Percentiles rank a stretch among this genome's conserved stretches.
Evolutionary conservation across 2,113 vertebrate genomes (phyloP).

Genomic region (Sphyrna mokarran): DNA sequence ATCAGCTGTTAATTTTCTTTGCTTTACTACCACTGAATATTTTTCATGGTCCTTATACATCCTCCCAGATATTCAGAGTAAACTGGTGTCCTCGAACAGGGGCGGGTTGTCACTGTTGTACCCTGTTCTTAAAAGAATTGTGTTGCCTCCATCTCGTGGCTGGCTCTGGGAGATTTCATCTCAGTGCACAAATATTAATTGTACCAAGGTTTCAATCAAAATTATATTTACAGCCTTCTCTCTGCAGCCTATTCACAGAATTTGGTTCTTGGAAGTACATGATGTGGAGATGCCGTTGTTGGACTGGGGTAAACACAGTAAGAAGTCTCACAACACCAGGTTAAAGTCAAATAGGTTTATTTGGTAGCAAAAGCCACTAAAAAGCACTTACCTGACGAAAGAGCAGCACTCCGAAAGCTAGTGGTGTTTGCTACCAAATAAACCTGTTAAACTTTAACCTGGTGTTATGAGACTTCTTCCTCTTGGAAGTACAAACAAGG

Average conservation of each 20-base stretch:
- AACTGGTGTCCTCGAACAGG: not conserved
- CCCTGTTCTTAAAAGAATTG: not conserved
- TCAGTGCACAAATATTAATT: not conserved
- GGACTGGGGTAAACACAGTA: too few species aligned
- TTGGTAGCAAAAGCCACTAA: too few species aligned
- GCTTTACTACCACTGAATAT: not conserved
- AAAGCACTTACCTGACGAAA: too few species aligned
- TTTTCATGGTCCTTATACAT: not conserved
- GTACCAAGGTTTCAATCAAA: not conserved
- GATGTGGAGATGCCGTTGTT: too few species aligned
- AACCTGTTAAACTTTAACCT: too few species aligned
- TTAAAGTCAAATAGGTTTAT: too few species aligned
- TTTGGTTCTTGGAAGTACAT: not conserved
- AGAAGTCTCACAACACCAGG: too few species aligned
- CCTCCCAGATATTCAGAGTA: not conserved
- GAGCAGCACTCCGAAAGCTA: too few species aligned
- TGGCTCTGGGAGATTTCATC: not conserved
- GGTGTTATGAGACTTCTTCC: too few species aligned
- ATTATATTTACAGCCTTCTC: not conserved
- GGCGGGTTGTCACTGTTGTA: not conserved
- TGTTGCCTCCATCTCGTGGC: not conserved
- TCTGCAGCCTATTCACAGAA: not conserved
- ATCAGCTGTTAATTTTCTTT: not conserved
- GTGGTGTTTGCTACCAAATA: too few species aligned
- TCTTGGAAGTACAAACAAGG: not conserved